Base-by-base conservation (phyloP, 2,888 invertebrate genomes). In the Eilema depressum region DNA sequence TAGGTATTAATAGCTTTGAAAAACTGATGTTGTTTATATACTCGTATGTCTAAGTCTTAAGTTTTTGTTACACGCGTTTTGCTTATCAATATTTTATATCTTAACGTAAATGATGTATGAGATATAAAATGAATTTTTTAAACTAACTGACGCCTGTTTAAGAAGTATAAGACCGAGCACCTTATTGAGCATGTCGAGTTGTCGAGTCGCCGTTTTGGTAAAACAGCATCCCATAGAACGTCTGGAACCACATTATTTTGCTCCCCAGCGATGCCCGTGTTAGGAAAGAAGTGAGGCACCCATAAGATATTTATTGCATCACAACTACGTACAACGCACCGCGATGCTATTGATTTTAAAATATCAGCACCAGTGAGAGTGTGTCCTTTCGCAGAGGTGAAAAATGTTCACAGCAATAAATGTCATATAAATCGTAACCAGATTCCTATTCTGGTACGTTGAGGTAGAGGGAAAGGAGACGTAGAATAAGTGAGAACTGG, bases 281-380 rank as follows among this genome's bases (percentile, higher is more conserved):
- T 88, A 83, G 91, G 90, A 84, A 84, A 84, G 83, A 78, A 78
- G 86, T 82, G 85, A 84, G 79, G 83, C 80, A 85, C 82, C 83
- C 84, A 23, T 74, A 82, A 77, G 73, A 79, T 83, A 82, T 84
- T 83, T 81, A 85, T 87, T 83, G 74, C 81, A 82, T 80, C 79
- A 83, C 78, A 71, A 17, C 64, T 47, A 47, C 70, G 74, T 66
- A 69, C 73, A 73, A 69, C 66, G 60, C 70, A 71, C 37, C 63
- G 5, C 8, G 28, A 57, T 30, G 25, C 30, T 25, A 20, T 66
- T 65, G 33, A 73, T 73, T 81, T 78, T 63, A 75, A 73, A 73
- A 65, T 57, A 47, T 60, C 3, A 61, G 64, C 25, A 82, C 72
- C 59, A 77, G 79, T 70, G 75, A 81, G 76, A 81, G 71, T 69